Evolutionary conservation across 2,797 vertebrate species (phyloP), one percentile per base, ranked within the genome.

Genomic region (Myripristis jacobus): DNA sequence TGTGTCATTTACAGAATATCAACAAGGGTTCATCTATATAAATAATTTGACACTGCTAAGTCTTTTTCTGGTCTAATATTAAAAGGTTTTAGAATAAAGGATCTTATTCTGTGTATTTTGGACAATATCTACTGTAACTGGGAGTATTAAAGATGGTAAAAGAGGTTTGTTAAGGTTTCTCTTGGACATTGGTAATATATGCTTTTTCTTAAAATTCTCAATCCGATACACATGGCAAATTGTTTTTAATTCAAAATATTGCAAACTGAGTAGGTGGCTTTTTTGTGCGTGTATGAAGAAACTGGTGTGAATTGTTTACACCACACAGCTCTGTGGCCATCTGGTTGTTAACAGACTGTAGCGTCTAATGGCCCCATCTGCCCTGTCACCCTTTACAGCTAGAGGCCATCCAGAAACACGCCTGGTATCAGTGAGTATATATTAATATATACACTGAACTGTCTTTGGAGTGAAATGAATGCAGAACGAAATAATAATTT

Each of bases 351-450:
- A 74, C 87, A 90, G 78, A 79, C 87, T 85, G 73, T 75, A 82
- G 68, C 83, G 83, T 89, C 87, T 92, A 87, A 93, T 87, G 44
- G 79, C 69, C 85, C 81, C 80, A 84, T 91, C 88, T 91, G 82
- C 82, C 77, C 80, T 87, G 67, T 90, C 74, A 67, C 83, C 77
- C 75, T 77, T 88, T 80, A 84, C 94, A 96, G 96, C 93, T 97
- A 88, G 96, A 97, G 75, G 94, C 95, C 87, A 97, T 97, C 86
- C 95, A 97, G 94, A 98, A 97, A 90, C 96, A 98, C 54, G 91
- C 95, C 78, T 98, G 96, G 96, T 97, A 97, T 91, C 93, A 94
- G 96, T 97, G 91, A 96, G 96, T 97, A 94, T 73, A 36, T 6
- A 0, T 66, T 66, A 12, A 46, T 48, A 72, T 67, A 57, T 54